Evolutionary conservation across 1,140 invertebrate genomes (phyloP), one percentile per base, ranked within the genome.

Genomic region (Tetragonula clypearis): DNA sequence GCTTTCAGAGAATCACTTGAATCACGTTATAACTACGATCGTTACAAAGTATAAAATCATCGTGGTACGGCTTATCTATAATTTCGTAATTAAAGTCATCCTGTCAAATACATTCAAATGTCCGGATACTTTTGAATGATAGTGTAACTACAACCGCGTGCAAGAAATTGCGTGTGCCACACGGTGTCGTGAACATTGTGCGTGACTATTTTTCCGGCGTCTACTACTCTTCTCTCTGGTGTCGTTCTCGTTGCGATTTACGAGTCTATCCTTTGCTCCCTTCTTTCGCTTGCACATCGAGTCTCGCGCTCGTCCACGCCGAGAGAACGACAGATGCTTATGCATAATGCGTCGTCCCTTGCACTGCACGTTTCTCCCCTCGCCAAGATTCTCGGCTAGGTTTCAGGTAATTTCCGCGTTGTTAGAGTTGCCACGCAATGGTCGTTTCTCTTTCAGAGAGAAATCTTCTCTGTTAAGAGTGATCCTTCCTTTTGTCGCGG

Each of bases 351-450:
- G 82, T 85, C 81, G 62, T 62, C 73, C 60, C 23, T 69, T 35
- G 68, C 77, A 30, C 81, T 62, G 60, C n/a, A 62, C 30, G 66
- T 17, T 68, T 21, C 30, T 23, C 81, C 26, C 68, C 17, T 5
- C 35, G 69, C 41, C 68, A 21, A 49, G 77, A 14, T 73, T 72
- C 83, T 41, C 49, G 68, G 58, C 71, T 86, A 79, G 62, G 80
- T 79, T 88, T 81, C 84, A 84, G 75, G 80, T 79, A 74, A 88
- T 92, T 92, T 92, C 90, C 89, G 92, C 76, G 85, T 91, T 83
- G 85, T 86, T 83, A 84, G 55, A 78, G 30, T 49, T 41, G 82
- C 19, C 82, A 69, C 35, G 66, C 23, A 56, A 17, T 30, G 21
- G 26, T 5, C 53, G 68, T 60, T 49, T 21, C 30, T 35, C 58